phyloP scores from a whole-genome alignment of 1,140 invertebrate genomes.

The Drosophila lacteicornis region DNA sequence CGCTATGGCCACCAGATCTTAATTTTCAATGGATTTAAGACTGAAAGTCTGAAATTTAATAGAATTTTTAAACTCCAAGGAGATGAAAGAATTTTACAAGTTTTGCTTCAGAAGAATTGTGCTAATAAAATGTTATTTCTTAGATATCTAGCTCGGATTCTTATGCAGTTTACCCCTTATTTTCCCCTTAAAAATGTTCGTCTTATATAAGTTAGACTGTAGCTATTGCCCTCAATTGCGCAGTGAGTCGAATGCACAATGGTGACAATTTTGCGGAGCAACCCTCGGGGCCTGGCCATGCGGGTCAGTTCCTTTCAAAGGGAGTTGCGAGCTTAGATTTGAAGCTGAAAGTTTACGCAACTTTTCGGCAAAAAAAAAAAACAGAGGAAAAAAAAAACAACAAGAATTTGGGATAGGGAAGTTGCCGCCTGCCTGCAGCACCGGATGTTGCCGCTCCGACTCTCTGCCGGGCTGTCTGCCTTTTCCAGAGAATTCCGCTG shows the following conservation, averaged over 20 bases:
- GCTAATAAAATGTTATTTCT: not conserved
- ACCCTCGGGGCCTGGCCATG: conserved; percentile 43
- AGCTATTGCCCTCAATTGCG: conserved; percentile 56
- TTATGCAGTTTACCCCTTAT: not conserved
- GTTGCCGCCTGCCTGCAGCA: conserved; percentile 22
- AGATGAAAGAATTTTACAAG: too few relatives aligned
- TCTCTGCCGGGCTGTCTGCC: conserved; percentile 43
- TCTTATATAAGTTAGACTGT: conserved; percentile 7
- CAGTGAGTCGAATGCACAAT: conserved; percentile 58
- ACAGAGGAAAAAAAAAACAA: not conserved
- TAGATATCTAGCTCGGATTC: not conserved
- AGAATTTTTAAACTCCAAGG: too few relatives aligned
- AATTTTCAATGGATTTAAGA: not conserved
- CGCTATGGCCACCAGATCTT: not conserved
- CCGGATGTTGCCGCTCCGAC: conserved; percentile 61
- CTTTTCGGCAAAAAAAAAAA: conserved; percentile 60
- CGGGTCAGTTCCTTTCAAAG: conserved; percentile 43
- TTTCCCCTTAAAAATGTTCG: not conserved
- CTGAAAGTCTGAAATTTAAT: too few relatives aligned
- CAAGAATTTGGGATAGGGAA: not conserved
- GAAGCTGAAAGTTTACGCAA: conserved; percentile 45
- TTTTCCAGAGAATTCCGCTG: conserved; percentile 77
- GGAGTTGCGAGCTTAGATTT: conserved; percentile 40
- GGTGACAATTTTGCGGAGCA: conserved; percentile 52
- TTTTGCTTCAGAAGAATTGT: not conserved